Evolutionary conservation across 2,888 invertebrate genomes (phyloP), one percentile per base, ranked within the genome.

Genomic region (Cremastinae sp.): DNA sequence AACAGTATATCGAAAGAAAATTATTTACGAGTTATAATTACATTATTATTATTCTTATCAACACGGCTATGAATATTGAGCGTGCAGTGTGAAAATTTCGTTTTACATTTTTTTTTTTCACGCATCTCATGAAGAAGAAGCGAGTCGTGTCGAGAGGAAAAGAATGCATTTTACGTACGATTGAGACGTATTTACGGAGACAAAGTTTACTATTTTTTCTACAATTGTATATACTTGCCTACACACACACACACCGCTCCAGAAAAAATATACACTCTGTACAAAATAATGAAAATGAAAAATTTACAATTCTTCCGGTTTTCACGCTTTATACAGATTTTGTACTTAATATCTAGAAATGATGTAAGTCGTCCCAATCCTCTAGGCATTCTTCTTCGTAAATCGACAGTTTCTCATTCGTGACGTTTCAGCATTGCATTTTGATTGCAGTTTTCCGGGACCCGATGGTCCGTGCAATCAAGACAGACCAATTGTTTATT

Each of bases 131-230:
- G 59, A 51, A 20, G 10, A 12, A 28, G 12, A 14, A 16, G 14
- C 10, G 28, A 34, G 5, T 28, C 1, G 7, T 38, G 18, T 14
- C 3, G 54, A 54, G 12, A 10, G 38, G 41, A 64, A 49, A 18
- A 62, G 12, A 47, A 56, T 18, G 41, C 41, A 34, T 54, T 70
- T 43, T 74, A 43, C 53, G 45, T 3, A 66, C 51, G 62, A 69
- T 72, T 76, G 49, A 78, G 54, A 62, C 68, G 72, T 72, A 74
- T 74, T 75, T 73, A 58, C 75, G 73, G 78, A 76, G 69, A 71
- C 78, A 78, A 79, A 68, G 53, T 77, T 28, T 71, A 56, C 73
- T 79, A 70, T 81, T 81, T 78, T 82, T 82, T 78, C 71, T 80
- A 79, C 79, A 56, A 74, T 81, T 74, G 72, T 78, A 78, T n/a